Percentiles rank a stretch among this genome's conserved stretches.
Evolutionary conservation across 2,797 vertebrate genomes (phyloP).

Genomic region (Malacoraja senta): DNA sequence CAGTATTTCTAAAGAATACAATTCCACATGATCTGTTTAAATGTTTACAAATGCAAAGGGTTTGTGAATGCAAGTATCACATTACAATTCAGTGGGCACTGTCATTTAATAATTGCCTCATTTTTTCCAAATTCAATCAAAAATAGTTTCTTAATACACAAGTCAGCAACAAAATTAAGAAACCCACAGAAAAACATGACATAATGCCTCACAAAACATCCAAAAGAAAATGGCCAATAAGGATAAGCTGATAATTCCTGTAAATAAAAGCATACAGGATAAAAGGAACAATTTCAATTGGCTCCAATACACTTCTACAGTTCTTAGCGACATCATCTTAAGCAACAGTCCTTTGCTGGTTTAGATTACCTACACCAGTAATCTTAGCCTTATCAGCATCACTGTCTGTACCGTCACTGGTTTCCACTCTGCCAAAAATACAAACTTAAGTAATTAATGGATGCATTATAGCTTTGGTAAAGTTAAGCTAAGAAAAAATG

Average conservation of each 20-base stretch:
- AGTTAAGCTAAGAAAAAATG: neutral
- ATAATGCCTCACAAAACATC: neutral
- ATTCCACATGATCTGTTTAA: no score
- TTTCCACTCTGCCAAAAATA: neutral
- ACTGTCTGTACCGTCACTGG: no score
- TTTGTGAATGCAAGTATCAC: no score
- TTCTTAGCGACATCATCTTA: neutral
- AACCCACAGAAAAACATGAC: neutral
- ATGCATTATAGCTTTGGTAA: neutral
- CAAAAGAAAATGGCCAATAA: neutral
- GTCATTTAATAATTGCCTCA: no score
- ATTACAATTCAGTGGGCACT: no score
- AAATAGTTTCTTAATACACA: no score
- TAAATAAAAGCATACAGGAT: no score
- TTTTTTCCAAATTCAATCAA: no score
- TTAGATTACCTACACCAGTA: no score
- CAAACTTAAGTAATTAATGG: neutral
- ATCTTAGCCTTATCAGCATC: neutral
- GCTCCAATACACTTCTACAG: neutral
- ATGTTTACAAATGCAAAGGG: no score
- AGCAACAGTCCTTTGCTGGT: neutral
- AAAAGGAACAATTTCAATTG: neutral
- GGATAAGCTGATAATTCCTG: neutral
- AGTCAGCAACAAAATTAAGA: neutral
- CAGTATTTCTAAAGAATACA: no score